Evolutionary conservation across 2,113 vertebrate genomes (phyloP).

Genomic region (Corynorhinus townsendii): DNA sequence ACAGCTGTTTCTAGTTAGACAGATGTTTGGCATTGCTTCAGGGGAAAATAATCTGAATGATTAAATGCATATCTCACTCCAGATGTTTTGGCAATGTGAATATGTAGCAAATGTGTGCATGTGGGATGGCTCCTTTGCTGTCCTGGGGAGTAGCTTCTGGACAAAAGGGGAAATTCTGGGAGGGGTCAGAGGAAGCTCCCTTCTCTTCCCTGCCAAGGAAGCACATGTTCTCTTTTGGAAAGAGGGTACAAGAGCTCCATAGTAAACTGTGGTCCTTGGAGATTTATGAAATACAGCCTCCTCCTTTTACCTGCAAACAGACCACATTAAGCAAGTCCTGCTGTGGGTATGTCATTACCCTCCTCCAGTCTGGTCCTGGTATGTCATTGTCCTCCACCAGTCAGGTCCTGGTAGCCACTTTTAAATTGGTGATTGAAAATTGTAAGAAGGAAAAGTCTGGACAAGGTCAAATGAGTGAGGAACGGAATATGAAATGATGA

Average conservation of each 20-base stretch:
- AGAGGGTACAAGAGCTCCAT: not conserved
- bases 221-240: not conserved
- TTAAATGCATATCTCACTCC: conserved; percentile 60
- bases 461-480: not conserved
- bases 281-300: not conserved
- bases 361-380: not conserved
- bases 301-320: not conserved
- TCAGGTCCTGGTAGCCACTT: not conserved
- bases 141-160: conserved; percentile 36
- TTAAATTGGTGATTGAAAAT: not conserved
- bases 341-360: not conserved
- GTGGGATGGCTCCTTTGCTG: not conserved
- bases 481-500: not conserved
- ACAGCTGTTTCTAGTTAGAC: conserved; percentile 64
- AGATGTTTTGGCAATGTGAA: conserved; percentile 63
- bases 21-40: conserved; percentile 62
- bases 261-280: not conserved
- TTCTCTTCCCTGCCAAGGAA: not conserved
- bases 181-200: not conserved
- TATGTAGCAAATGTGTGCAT: not conserved
- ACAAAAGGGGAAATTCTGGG: not conserved
- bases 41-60: conserved; percentile 56
- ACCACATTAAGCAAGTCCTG: not conserved
- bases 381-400: not conserved
- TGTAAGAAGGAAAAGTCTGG: not conserved